Base-by-base conservation (phyloP, 1,140 invertebrate species). In the Choristoneura fumiferana region DNA sequence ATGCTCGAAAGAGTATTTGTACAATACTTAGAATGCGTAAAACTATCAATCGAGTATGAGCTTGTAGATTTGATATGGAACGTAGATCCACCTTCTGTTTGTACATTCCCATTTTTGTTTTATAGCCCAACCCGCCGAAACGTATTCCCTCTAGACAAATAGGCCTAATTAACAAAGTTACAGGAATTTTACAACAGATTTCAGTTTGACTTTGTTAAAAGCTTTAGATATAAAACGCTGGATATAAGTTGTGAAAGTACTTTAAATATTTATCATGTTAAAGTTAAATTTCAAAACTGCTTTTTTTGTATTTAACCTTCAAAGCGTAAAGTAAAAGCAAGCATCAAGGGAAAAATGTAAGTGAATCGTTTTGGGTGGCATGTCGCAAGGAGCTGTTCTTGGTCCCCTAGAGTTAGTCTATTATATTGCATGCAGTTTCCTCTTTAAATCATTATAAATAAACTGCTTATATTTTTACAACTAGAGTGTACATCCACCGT, bases 401-500 rank as follows among this genome's bases (percentile, higher is more conserved):
- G 43, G 43, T 12, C 43, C 43, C 22, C 43, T 49, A 49, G 18
- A 12, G 8, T 15, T 49, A 49, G 22, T 49, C 43, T 49, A 49
- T 49, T 49, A 58, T 55, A 59, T 69, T 63, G 67, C 67, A 69
- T 63, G 63, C 60, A 57, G 58, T 74, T 80, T 68, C 66, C 66
- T 63, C 54, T 62, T 54, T n/a, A 67, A 57, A 58, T 73, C 54
- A 66, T 60, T 65, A 58, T 60, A 68, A 77, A 65, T 66, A 65
- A 69, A 65, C 58, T 63, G 72, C 76, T 79, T 75, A 70, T 67
- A 73, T 78, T 71, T 73, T 78, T 79, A 75, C 70, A 73, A 67
- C 67, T 76, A 74, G 71, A 68, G 52, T 63, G 52, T 71, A 78
- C 72, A 78, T 77, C 77, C 81, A 85, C 85, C 85, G 85, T 88